phyloP scores from a whole-genome alignment of 2,797 vertebrate species.

The Cyclopterus lumpus region DNA sequence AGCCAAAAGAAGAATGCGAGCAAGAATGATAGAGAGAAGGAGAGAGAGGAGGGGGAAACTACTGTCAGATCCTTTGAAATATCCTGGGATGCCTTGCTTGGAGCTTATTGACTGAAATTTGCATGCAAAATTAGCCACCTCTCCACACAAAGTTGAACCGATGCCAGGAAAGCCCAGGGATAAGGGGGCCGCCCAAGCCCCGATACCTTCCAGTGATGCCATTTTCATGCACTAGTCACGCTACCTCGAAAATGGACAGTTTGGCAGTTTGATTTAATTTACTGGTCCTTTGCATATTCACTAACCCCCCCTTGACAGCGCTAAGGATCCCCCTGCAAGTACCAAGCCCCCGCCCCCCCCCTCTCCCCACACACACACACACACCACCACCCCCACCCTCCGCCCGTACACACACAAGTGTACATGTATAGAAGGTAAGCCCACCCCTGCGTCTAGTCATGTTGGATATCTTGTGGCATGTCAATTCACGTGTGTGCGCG shows the following conservation, averaged over 20 bases:
- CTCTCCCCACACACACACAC: conserved; percentile 71
- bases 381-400: background rate
- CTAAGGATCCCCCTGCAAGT: conserved; percentile 93
- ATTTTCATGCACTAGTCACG: conserved; percentile 95
- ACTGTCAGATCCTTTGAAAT: conserved; percentile 99
- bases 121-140: conserved; percentile 99
- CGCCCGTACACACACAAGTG: conserved; percentile 81
- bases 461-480: conserved; percentile 94
- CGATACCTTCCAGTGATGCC: conserved; percentile 97
- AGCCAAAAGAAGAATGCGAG: conserved; percentile 80
- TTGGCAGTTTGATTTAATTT: conserved; percentile 99
- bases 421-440: conserved; percentile 36
- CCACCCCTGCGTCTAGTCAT: conserved; percentile 86
- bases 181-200: conserved; percentile 88
- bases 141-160: conserved; percentile 95
- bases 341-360: conserved; percentile 30
- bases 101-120: conserved; percentile 99
- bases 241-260: conserved; percentile 98
- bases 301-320: conserved; percentile 87
- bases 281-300: conserved; percentile 99
- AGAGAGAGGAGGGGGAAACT: conserved; percentile 82
- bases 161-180: conserved; percentile 95
- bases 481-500: conserved; percentile 87
- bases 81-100: conserved; percentile 99
- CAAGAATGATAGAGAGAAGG: conserved; percentile 78